These are phyloP conservation scores for Balaenoptera acutorostrata DNA, from an alignment of 2,113 vertebrate genomes.

Conservation along the genomic window DNA sequence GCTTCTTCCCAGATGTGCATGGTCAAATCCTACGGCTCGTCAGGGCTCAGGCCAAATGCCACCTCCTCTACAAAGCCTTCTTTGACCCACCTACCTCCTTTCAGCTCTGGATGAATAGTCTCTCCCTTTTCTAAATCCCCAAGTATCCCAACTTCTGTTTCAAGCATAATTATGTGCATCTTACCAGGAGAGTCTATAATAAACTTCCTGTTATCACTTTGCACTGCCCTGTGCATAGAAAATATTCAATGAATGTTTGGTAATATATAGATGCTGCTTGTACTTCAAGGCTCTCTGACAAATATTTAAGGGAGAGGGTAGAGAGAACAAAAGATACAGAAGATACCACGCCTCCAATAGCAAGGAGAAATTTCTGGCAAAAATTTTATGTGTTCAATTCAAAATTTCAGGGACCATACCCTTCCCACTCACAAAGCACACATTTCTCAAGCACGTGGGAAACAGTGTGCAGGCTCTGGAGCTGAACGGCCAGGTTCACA, in stretches of 20 bases:
- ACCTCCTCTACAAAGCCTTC: not conserved
- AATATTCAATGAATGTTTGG: not conserved
- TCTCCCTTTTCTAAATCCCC: not conserved
- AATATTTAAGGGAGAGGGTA: not conserved
- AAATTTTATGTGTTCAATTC: not conserved
- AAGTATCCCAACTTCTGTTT: not conserved
- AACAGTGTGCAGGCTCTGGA: rapidly evolving
- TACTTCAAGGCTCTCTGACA: not conserved
- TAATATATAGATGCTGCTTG: not conserved
- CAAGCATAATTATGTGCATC: not conserved
- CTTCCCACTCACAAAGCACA: not conserved
- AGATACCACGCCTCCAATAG: not conserved
- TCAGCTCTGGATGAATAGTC: not conserved
- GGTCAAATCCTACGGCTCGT: not conserved
- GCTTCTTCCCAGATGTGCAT: not conserved
- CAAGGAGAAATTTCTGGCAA: not conserved
- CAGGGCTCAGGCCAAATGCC: not conserved
- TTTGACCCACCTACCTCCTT: not conserved
- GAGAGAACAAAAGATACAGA: not conserved
- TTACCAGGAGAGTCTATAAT: not conserved
- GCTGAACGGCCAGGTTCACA: not conserved
- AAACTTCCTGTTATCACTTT: not conserved
- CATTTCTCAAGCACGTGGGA: rapidly evolving
- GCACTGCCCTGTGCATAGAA: not conserved
- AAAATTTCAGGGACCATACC: not conserved